phyloP scores from a whole-genome alignment of 2,113 vertebrate genomes.

The Triplophysa dalaica region DNA sequence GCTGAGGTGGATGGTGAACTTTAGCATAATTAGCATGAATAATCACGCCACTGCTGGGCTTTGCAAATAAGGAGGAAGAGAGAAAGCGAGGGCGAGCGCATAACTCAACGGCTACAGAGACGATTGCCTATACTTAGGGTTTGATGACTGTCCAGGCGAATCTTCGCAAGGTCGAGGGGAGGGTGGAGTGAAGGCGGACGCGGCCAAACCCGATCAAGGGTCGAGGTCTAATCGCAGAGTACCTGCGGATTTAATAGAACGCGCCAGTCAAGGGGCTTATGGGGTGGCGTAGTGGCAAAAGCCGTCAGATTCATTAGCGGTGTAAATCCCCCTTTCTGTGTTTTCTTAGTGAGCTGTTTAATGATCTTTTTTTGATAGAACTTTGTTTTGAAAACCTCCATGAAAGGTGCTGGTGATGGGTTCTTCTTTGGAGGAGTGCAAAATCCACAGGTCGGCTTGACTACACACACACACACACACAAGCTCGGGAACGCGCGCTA shows the following conservation, averaged over 20 bases:
- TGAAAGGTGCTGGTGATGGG: background rate
- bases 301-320: conserved; percentile 36
- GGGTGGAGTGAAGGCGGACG: background rate
- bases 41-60: conserved; percentile 72
- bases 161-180: conserved; percentile 48
- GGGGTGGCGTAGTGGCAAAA: conserved; percentile 11
- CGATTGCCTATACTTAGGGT: conserved; percentile 62
- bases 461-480: background rate
- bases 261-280: conserved; percentile 7
- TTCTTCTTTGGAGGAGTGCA: conserved; percentile 1
- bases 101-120: conserved; percentile 54
- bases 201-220: background rate
- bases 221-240: background rate
- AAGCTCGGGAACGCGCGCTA: background rate
- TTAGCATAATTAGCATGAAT: conserved; percentile 73
- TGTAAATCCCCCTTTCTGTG: conserved; percentile 10
- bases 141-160: conserved; percentile 64
- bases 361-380: conserved; percentile 35
- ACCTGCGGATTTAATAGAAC: conserved; percentile 31
- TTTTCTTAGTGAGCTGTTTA: conserved; percentile 24
- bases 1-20: conserved; percentile 68
- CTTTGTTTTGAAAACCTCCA: background rate
- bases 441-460: background rate
- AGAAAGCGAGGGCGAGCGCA: conserved; percentile 49
- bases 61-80: conserved; percentile 59